Base-by-base conservation (phyloP, 2,888 invertebrate species). In the Thumatha senex region DNA sequence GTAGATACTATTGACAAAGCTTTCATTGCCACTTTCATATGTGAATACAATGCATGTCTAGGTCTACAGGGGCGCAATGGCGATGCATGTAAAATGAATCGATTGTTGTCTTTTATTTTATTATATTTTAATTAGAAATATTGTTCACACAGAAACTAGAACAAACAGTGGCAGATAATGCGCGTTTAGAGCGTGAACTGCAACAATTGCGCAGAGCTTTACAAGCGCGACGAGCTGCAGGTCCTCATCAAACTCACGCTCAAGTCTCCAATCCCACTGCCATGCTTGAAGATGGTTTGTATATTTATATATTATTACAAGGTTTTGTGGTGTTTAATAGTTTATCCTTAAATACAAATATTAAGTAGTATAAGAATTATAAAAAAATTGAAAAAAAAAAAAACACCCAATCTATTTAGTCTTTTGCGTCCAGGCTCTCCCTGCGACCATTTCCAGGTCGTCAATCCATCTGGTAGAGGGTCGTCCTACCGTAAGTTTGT, bases 121-220 rank as follows among this genome's bases (percentile, higher is more conserved):
- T 7, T 7, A 18, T 11, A 18, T 18, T 11, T 11, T n/a, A 11
- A 38, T 14, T 1, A 11, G 11, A 24, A n/a, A 18, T 11, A 11
- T 4, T 18, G 12, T 39, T 39, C 5, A 1, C 40, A 36, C 78
- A 96, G 95, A 96, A 96, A 94, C 88, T 98, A 63, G 98, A 98
- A 86, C 97, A 97, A 84, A 97, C 97, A 0, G 97, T 97, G 13
- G 96, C 97, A 1, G 97, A 98, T 67, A 98, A 97, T 79, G 96
- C 97, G 7, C 94, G 96, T 1, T 84, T 98, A 56, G 98, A 98
- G 82, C 96, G 98, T 57, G 98, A 98, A 77, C 88, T 98, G 61
- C 93, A 97, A 45, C 94, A 97, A 18, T 83, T 98, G 50, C 93
- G 97, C 8, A 96, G 97, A 67, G 98, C 97, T 77, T 84, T 97